These are phyloP conservation scores for Tinea trinotella DNA, from an alignment of 2,888 invertebrate species.

Conservation along the genomic window DNA sequence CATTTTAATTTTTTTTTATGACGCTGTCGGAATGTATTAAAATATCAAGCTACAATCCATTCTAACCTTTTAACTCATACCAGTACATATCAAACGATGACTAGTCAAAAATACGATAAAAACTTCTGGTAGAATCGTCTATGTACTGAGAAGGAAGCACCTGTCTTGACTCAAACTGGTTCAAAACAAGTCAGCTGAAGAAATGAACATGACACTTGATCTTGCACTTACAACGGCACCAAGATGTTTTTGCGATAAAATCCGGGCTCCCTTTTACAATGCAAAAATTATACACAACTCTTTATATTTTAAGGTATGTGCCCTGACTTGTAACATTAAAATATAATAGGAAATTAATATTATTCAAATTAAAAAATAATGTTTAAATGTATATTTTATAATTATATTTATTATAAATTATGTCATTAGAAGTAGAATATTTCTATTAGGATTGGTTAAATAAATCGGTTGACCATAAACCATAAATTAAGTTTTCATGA, in stretches of 20 bases:
- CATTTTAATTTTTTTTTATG: background rate
- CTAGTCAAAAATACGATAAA: slow-evolving; percentile 7
- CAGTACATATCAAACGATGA: slow-evolving; percentile 1
- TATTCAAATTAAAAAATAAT: background rate
- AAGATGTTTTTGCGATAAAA: background rate
- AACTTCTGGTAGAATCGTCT: slow-evolving; percentile 1
- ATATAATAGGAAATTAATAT: background rate
- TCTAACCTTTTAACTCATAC: background rate
- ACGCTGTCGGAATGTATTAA: background rate
- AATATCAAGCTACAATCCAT: background rate
- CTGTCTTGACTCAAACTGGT: slow-evolving; percentile 16
- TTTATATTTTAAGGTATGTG: background rate
- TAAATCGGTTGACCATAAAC: slow-evolving; percentile 5
- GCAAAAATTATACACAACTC: background rate
- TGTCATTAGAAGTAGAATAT: background rate
- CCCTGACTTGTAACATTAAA: no score
- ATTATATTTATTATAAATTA: background rate
- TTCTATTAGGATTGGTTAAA: background rate
- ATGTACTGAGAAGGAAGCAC: slow-evolving; percentile 16
- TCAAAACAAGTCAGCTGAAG: slow-evolving; percentile 10
- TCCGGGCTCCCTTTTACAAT: background rate
- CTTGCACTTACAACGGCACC: slow-evolving; percentile 9
- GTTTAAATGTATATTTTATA: background rate
- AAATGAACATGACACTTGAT: slow-evolving; percentile 8
- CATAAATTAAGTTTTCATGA: slow-evolving; percentile 14